Conservation (phyloP, 2,888 invertebrate species). For the Dyspetes luteomarginatus region DNA sequence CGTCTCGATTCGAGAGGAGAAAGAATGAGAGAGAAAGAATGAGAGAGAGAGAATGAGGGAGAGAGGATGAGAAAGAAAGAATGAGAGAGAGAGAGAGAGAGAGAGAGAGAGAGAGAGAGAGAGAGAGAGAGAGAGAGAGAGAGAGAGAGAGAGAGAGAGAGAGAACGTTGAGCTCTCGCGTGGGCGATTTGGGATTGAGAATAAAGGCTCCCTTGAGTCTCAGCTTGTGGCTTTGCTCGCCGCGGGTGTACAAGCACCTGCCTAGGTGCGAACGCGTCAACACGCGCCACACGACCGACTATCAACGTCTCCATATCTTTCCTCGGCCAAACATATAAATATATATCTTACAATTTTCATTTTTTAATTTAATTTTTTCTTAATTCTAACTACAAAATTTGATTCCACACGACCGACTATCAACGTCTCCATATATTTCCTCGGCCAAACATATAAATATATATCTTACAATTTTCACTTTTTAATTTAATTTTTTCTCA, state of each 20-base stretch:
- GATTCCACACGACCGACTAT: too few relatives aligned
- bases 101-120: not conserved
- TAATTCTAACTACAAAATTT: too few relatives aligned
- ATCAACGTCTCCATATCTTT: constrained; percentile 72
- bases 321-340: too few relatives aligned
- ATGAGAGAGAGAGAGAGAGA: constrained; percentile 10
- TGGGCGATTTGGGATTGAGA: constrained; percentile 71
- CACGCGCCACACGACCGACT: constrained; percentile 66
- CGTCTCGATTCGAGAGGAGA: not conserved
- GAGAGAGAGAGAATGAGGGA: not conserved
- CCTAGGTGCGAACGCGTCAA: constrained; percentile 72
- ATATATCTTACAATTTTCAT: too few relatives aligned
- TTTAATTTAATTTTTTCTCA: too few relatives aligned
- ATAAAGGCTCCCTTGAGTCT: constrained; percentile 73
- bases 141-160: constrained; percentile 1
- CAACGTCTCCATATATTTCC: too few relatives aligned
- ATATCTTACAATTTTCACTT: too few relatives aligned
- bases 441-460: too few relatives aligned
- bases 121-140: constrained; percentile 7
- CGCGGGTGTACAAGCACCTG: constrained; percentile 68
- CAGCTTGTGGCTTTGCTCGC: not conserved
- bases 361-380: too few relatives aligned
- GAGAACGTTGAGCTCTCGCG: constrained; percentile 64
- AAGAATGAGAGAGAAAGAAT: constrained; percentile 11
- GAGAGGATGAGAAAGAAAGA: too few relatives aligned